Percentiles rank a stretch among this genome's conserved stretches.
These are phyloP conservation scores for Odontocerum albicorne DNA, from an alignment of 2,888 invertebrate species.

Conservation along the genomic window DNA sequence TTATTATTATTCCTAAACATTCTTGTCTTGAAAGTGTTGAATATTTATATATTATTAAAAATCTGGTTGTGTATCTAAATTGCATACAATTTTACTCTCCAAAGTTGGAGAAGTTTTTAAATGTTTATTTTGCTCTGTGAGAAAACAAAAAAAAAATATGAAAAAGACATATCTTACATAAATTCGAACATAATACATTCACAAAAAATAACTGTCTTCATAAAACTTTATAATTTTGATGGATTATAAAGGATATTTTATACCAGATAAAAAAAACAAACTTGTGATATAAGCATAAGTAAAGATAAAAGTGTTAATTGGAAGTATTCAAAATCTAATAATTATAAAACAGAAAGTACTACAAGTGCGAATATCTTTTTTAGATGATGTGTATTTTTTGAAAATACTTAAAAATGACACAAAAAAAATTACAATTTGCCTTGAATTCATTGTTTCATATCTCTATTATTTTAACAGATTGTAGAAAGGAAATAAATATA, in stretches of 20 bases:
- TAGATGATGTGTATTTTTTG: conserved; percentile 18
- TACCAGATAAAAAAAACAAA: conserved; percentile 18
- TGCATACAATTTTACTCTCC: too few species aligned
- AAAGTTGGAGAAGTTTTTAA: too few species aligned
- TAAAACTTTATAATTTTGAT: not conserved
- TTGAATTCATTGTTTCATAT: too few species aligned
- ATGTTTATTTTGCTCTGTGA: too few species aligned
- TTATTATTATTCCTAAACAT: not conserved
- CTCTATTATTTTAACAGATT: too few species aligned
- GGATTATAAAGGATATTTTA: conserved; percentile 3
- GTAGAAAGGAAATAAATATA: too few species aligned
- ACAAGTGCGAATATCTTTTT: conserved; percentile 15
- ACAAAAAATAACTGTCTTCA: not conserved
- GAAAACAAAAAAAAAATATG: conserved; percentile 6
- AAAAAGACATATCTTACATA: conserved; percentile 18
- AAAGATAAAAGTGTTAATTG: conserved; percentile 12
- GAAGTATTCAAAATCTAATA: conserved; percentile 1
- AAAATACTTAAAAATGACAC: conserved; percentile 12
- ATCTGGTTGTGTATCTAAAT: conserved; percentile 15
- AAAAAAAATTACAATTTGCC: conserved; percentile 16
- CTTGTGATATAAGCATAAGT: conserved; percentile 19
- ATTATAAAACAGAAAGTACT: conserved; percentile 5
- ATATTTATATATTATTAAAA: conserved; percentile 10
- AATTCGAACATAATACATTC: too few species aligned
- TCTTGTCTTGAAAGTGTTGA: conserved; percentile 1